Evolutionary conservation across 2,888 invertebrate species (phyloP).

Genomic region (Drosophila rubida): DNA sequence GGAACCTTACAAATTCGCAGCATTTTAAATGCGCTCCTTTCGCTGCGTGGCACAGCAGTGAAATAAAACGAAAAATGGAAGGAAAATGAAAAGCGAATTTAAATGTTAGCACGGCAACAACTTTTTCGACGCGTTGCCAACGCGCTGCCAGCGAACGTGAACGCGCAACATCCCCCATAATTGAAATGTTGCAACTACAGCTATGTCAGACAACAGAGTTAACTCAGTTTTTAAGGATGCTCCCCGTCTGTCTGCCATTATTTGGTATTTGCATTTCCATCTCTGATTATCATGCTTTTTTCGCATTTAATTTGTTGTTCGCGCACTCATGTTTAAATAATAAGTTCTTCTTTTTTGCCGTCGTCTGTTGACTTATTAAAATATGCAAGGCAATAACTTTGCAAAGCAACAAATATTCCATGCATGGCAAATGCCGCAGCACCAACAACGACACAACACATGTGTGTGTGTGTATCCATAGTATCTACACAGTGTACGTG

Average conservation of each 20-base stretch:
- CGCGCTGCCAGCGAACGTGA: constrained; percentile 10
- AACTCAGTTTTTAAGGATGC: constrained; percentile 18
- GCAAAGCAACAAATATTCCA: constrained; percentile 68
- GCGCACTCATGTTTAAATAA: constrained; percentile 58
- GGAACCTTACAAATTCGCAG: constrained; percentile 56
- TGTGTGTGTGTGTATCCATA: constrained; percentile 9
- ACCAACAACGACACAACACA: constrained; percentile 6
- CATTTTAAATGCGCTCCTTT: constrained; percentile 46
- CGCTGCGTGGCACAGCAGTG: constrained; percentile 17
- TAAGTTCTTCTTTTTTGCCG: constrained; percentile 15
- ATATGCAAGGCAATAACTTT: constrained; percentile 54
- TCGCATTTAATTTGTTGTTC: constrained; percentile 20
- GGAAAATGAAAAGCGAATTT: constrained; percentile 3
- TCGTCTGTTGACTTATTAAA: constrained; percentile 27
- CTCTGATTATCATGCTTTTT: constrained; percentile 34
- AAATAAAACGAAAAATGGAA: constrained; percentile 7
- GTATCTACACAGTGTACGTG: constrained; percentile 1
- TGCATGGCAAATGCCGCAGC: constrained; percentile 72
- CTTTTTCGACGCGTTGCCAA: constrained; percentile 14
- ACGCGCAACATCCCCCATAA: constrained; percentile 39
- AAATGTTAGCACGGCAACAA: constrained; percentile 21
- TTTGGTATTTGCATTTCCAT: constrained; percentile 57
- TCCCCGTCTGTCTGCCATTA: constrained; percentile 30
- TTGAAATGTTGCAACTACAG: constrained; percentile 63
- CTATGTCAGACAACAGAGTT: constrained; percentile 4